Evolutionary conservation across 2,113 vertebrate genomes (phyloP), one percentile per base, ranked within the genome.

Genomic region (Myotis davidii): DNA sequence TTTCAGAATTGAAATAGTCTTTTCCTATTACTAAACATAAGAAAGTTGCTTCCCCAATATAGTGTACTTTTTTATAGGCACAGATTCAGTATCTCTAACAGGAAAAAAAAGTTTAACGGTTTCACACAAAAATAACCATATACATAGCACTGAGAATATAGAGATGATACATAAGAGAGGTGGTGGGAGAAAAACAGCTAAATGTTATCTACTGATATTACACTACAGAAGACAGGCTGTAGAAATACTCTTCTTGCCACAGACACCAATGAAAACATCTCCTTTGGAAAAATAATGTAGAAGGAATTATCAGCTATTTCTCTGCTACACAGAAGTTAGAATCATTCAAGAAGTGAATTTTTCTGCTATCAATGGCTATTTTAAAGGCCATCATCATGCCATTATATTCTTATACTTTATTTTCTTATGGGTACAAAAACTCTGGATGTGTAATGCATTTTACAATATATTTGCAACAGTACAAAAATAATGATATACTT

Each of bases 1-100:
- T 94, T 96, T 78, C 77, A 45, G 7, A 84, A 85, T 48, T 10
- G 78, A 94, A 93, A 65, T 87, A 90, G 12, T 11, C n/a, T 5
- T 65, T 93, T 85, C 2, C 9, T 94, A 34, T 42, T 56, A 77
- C 16, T 6, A 0, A 91, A 42, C 1, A 50, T 79, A 78, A 64
- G 69, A 59, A 88, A 87, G 1, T 88, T 73, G 4, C 6, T 77
- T 97, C 0, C 3, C 25, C 12, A 76, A n/a, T 9, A 42, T 23
- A 89, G 32, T 20, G 94, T 69, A 77, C 17, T 12, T 42, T 61
- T 82, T 65, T 73, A 6, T 16, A 74, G 16, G 18, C 27, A 54
- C 0, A 78, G 11, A 90, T 69, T 93, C 32, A 74, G 23, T 70
- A 70, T 0, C 42, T 29, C 20, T 76, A 34, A 72, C 9, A 77